Conservation (phyloP, 2,888 invertebrate genomes). For the Sarcophaga subvicina region DNA sequence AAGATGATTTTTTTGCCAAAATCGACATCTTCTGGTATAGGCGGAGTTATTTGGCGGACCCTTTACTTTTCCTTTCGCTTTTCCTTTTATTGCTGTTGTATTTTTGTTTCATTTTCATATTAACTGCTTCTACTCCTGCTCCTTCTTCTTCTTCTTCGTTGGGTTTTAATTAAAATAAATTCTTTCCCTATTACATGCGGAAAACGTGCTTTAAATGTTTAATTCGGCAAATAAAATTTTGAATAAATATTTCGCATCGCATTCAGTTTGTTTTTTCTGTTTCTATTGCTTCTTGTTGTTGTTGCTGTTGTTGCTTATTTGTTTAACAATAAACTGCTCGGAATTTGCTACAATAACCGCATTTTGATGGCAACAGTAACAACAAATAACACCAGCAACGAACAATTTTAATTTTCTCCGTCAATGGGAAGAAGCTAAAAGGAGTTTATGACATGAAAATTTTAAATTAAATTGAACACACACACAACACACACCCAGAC, state of each 20-base stretch:
- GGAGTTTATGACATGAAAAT: background rate
- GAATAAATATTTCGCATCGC: conserved; percentile 2
- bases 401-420: background rate
- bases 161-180: conserved; percentile 55
- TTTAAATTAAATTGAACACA: too few relatives aligned
- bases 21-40: too few relatives aligned
- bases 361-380: background rate
- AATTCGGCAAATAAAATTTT: conserved; percentile 48
- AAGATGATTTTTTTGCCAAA: too few relatives aligned
- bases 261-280: background rate
- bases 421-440: background rate
- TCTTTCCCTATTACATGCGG: conserved; percentile 21
- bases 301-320: background rate
- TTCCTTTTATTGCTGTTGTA: background rate
- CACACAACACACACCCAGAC: too few relatives aligned
- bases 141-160: background rate
- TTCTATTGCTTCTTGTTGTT: background rate
- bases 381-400: too few relatives aligned
- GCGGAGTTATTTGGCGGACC: too few relatives aligned
- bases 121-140: too few relatives aligned
- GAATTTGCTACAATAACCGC: conserved; percentile 1
- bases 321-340: background rate
- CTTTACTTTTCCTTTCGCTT: background rate
- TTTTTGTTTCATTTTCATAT: background rate
- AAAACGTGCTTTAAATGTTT: conserved; percentile 57